Evolutionary conservation across 2,113 vertebrate species (phyloP).

Genomic region (Daboia siamensis): DNA sequence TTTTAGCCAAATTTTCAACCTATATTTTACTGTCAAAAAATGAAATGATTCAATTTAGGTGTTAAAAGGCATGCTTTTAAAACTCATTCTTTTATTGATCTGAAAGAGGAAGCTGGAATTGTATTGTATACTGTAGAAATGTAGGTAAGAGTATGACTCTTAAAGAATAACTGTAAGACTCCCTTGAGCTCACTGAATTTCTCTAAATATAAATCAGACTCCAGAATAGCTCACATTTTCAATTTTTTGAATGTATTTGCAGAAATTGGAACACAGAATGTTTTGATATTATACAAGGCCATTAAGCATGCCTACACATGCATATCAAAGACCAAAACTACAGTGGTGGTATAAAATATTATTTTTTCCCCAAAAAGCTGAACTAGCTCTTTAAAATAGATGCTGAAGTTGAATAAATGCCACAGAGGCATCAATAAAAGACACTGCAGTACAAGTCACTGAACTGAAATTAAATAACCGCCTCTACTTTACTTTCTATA

Average conservation of each 20-base stretch:
- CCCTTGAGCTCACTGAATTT: neutral
- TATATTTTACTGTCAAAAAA: neutral
- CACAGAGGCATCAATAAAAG: neutral
- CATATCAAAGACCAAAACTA: neutral
- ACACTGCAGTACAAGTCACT: neutral
- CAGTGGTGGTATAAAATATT: neutral
- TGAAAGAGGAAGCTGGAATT: neutral
- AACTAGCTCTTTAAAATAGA: slow-evolving; percentile 11
- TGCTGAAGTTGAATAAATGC: neutral
- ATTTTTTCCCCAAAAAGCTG: neutral
- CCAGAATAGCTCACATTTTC: neutral
- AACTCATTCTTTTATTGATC: neutral
- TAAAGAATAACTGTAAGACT: neutral
- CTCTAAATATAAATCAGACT: neutral
- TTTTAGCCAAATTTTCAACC: neutral
- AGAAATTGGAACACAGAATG: neutral
- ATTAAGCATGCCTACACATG: neutral
- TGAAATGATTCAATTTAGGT: neutral
- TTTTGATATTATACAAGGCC: neutral
- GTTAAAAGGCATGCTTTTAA: neutral
- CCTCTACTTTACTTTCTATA: neutral
- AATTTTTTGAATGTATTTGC: neutral
- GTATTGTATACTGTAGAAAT: neutral
- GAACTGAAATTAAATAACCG: neutral
- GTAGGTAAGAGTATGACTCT: neutral